Base-by-base conservation (phyloP, 92 coral and sea anemone species). In the Palythoa grandis region DNA sequence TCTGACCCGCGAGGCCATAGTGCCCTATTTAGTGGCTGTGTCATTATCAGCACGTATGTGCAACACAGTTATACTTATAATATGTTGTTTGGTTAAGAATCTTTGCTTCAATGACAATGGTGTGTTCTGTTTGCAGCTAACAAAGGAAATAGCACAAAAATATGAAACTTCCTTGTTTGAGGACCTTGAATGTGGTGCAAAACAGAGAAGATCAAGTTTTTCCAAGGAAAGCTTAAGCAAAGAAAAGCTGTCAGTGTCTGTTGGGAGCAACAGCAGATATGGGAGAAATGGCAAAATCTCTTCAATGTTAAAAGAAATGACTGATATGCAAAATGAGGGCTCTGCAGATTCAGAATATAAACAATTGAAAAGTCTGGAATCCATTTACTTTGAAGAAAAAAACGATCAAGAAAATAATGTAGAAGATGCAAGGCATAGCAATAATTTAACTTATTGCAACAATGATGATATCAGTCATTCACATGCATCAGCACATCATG, bases 111-210 rank as follows among this genome's bases (percentile, higher is more conserved):
- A 52, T 50, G 37, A 11, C 29, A 25, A 53, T 19, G 25, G 7
- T 77, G 25, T 4, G 5, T 37, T 29, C 6, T 43, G 14, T 65
- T 65, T 66, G 25, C 47, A 80, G 85, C 85, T 80, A 20, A 22
- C 85, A 47, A 70, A 66, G 22, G 85, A 80, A 70, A 80, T 80
- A 63, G 85, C 70, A 22, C 40, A 50, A 52, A 80, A 23, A 24
- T 48, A 80, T 22, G 69, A 83, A 17, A 53, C 57, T 10, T 8
- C 69, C 38, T 48, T 70, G 14, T 54, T 70, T 13, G 70, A 70
- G 48, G 87, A 54, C 19, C 78, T 70, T 24, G 67, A 11, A 7
- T 23, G n/a, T 8, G 66, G 17, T 29, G 11, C 7, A 2, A 29
- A 70, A 17, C 17, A 83, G 67, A 25, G 24, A 52, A 53, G 24